A percentile compares a stretch with the other conserved stretches of the same genome.
Conservation (phyloP, 2,888 invertebrate species). For the Polyommatus icarus region DNA sequence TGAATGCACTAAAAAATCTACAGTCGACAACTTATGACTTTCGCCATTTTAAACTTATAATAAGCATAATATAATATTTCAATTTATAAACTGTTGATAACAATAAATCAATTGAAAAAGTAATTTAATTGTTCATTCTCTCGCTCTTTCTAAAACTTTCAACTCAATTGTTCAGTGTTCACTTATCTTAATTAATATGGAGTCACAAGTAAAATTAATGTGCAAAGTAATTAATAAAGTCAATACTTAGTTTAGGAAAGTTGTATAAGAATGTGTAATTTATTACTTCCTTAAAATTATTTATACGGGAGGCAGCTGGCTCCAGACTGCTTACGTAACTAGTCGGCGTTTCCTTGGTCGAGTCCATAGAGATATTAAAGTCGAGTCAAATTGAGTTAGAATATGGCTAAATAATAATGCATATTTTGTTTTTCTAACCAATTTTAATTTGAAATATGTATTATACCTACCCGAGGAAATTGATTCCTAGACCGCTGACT, state of each 20-base stretch:
- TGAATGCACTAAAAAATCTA: too few relatives aligned
- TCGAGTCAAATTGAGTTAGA: background rate
- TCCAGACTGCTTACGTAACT: background rate
- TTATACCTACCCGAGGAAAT: too few relatives aligned
- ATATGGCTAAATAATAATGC: background rate
- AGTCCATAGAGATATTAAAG: too few relatives aligned
- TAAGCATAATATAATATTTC: too few relatives aligned
- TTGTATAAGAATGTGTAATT: background rate
- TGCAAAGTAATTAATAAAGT: constrained; percentile 4
- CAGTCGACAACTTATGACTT: too few relatives aligned
- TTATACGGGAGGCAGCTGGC: background rate
- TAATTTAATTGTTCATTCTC: background rate
- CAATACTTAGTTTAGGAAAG: constrained; percentile 1
- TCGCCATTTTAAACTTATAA: too few relatives aligned
- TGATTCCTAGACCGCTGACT: too few relatives aligned
- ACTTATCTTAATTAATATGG: constrained; percentile 11
- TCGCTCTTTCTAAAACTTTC: background rate
- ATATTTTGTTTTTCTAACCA: too few relatives aligned
- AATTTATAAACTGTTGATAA: background rate
- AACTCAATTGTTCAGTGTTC: background rate
- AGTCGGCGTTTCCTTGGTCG: background rate
- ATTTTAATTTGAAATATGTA: too few relatives aligned
- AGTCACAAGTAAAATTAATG: constrained; percentile 5
- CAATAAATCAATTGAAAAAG: background rate
- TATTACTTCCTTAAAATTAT: background rate